These are phyloP conservation scores for Coregonus clupeaformis DNA, from an alignment of 2,113 vertebrate species.

Conservation along the genomic window DNA sequence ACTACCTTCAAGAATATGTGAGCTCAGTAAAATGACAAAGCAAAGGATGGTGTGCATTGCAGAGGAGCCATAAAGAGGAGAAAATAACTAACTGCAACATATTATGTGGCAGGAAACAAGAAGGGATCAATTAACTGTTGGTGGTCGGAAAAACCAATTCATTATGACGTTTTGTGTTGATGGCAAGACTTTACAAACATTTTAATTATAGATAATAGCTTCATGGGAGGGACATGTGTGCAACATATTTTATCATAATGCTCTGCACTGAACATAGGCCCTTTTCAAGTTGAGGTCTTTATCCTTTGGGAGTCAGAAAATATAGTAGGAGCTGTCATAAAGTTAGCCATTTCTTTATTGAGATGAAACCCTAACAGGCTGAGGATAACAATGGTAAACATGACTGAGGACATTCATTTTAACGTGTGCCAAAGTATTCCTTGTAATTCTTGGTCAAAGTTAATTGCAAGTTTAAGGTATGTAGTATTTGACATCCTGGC, in stretches of 20 bases:
- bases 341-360: neutral
- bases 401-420: neutral
- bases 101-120: slow-evolving; percentile 51
- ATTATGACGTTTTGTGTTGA: slow-evolving; percentile 45
- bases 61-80: slow-evolving; percentile 17
- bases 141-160: slow-evolving; percentile 47
- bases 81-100: slow-evolving; percentile 49
- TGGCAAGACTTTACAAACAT: slow-evolving; percentile 40
- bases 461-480: neutral
- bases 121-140: slow-evolving; percentile 36
- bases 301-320: neutral
- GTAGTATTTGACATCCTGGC: neutral
- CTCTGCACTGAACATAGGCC: slow-evolving; percentile 17
- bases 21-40: neutral
- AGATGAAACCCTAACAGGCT: neutral
- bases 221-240: slow-evolving; percentile 36
- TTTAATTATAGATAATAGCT: slow-evolving; percentile 52
- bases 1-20: neutral
- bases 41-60: slow-evolving; percentile 1
- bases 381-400: neutral
- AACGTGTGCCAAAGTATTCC: neutral
- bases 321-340: neutral
- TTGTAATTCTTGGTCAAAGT: neutral
- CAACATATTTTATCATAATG: slow-evolving; percentile 30
- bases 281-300: slow-evolving; percentile 9